These are phyloP conservation scores for Procambarus virginalis DNA, from an alignment of 1,140 invertebrate genomes.

Conservation along the genomic window DNA sequence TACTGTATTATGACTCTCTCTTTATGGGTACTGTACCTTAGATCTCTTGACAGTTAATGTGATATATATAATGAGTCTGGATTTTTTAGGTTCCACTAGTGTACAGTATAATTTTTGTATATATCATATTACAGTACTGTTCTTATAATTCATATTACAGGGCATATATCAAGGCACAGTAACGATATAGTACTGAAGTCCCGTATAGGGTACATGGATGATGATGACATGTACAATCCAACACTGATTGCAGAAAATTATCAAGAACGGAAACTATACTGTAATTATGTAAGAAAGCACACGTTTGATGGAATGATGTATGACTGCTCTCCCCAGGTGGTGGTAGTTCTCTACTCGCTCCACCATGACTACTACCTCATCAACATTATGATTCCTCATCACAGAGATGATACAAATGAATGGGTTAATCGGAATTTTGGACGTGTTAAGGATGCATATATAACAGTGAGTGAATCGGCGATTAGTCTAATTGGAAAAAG, in stretches of 20 bases:
- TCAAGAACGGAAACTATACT: conserved; percentile 26
- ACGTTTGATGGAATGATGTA: neutral
- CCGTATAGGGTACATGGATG: neutral
- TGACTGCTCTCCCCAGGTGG: conserved; percentile 27
- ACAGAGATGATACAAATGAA: conserved; percentile 28
- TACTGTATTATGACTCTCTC: too few species aligned
- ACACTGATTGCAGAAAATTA: conserved; percentile 6
- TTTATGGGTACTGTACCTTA: too few species aligned
- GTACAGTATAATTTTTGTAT: neutral
- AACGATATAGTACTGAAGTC: neutral
- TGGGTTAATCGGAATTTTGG: conserved; percentile 21
- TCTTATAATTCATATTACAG: neutral
- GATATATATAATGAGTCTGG: neutral
- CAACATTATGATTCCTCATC: conserved; percentile 16
- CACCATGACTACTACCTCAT: conserved; percentile 29
- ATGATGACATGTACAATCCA: neutral
- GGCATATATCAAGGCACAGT: neutral
- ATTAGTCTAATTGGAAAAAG: too few species aligned
- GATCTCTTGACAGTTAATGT: too few species aligned
- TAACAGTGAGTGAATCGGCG: neutral
- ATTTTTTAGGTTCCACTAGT: neutral
- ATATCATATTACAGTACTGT: neutral
- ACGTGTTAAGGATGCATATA: conserved; percentile 7
- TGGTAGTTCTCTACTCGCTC: conserved; percentile 8
- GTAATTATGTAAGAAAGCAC: conserved; percentile 1